Evolutionary conservation across 2,888 invertebrate genomes (phyloP).

Genomic region (Neoscelio sp.): DNA sequence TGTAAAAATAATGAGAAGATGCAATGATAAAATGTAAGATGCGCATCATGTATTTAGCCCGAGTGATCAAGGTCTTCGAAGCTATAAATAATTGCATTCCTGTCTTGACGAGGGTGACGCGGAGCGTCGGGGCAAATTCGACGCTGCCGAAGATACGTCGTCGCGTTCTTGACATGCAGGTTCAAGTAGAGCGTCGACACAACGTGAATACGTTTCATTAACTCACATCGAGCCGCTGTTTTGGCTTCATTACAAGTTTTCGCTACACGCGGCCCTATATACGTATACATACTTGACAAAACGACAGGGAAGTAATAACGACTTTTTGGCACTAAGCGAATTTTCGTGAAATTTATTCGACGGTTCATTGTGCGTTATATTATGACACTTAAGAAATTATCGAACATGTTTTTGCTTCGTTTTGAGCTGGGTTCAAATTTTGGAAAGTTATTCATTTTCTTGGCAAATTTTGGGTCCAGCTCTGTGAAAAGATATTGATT

Average conservation of each 20-base stretch:
- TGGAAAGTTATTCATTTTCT: background rate
- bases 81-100: constrained; percentile 66
- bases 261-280: constrained; percentile 36
- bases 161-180: constrained; percentile 64
- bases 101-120: constrained; percentile 58
- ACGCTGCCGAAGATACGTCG: constrained; percentile 41
- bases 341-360: constrained; percentile 4
- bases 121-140: constrained; percentile 39
- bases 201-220: constrained; percentile 55
- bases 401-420: background rate
- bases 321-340: constrained; percentile 2
- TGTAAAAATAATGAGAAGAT: constrained; percentile 14
- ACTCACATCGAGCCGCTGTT: constrained; percentile 28
- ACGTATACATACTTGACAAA: constrained; percentile 23
- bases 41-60: constrained; percentile 42
- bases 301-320: constrained; percentile 25
- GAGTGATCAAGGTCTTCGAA: constrained; percentile 64
- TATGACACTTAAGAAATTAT: constrained; percentile 16
- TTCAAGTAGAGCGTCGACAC: constrained; percentile 63
- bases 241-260: constrained; percentile 55
- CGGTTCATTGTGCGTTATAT: constrained; percentile 17
- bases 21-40: constrained; percentile 23
- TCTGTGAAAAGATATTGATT: no score
- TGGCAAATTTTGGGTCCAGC: background rate
- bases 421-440: background rate